Evolutionary conservation across 2,797 vertebrate genomes (phyloP), one percentile per base, ranked within the genome.

Genomic region (Pipistrellus kuhlii): DNA sequence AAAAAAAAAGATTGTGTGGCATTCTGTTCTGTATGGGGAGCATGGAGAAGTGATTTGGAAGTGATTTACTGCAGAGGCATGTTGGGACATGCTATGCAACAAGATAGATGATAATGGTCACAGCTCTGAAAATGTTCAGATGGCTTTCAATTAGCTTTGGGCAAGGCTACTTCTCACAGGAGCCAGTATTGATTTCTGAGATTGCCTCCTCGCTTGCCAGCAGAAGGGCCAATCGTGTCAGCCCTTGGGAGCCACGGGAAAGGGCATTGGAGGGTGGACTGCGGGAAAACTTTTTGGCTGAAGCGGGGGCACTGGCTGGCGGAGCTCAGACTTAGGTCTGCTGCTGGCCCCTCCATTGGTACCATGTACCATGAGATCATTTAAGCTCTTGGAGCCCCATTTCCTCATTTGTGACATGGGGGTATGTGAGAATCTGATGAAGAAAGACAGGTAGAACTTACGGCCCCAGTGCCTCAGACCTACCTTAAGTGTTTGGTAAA

Each of bases 141-240:
- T 92, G 95, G 72, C 90, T 80, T 83, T 88, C 88, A 75, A 5
- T 95, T 95, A 96, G 89, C 91, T 97, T 75, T 59, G 77, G 84
- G 91, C 51, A 93, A 78, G 71, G 44, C 76, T 92, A 55, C 80
- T 89, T 23, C 88, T 89, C 77, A 51, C 32, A 87, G 88, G 82
- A 94, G 88, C 81, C 82, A 21, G 15, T 53, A 91, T 35, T 93
- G 95, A 96, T 86, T 96, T 91, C 95, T 88, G 71, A 93, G 80
- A 84, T 59, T 85, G 44, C 88, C 46, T 64, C 64, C 44, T 73
- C 32, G 48, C 48, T 88, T 94, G 81, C 94, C 89, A 78, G 90
- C 76, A 75, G 48, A 93, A 81, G 72, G 55, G 2, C 59, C 3
- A 7, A 66, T 86, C 46, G 0, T 91, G 92, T 84, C 35, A 48